Percentiles rank a stretch among this genome's conserved stretches.
Evolutionary conservation across 2,113 vertebrate genomes (phyloP).

Genomic region (Neoarius graeffei): DNA sequence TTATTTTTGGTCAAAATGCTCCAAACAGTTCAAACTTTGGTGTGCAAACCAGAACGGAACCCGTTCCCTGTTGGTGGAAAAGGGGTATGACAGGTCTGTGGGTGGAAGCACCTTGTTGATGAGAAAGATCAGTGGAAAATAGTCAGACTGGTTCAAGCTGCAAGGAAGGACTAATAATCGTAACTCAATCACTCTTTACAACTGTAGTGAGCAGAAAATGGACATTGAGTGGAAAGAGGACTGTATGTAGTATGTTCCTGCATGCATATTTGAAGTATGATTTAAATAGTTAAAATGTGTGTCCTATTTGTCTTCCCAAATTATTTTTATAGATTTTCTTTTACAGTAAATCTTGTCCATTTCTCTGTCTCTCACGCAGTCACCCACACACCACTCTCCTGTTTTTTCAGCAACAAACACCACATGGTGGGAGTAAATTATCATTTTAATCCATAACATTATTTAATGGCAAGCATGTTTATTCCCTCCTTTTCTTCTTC

Average conservation of each 20-base stretch:
- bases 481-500: constrained; percentile 44
- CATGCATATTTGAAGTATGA: background rate
- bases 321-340: background rate
- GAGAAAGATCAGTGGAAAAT: background rate
- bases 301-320: background rate
- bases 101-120: too few relatives aligned
- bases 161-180: background rate
- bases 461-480: constrained; percentile 62
- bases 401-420: background rate
- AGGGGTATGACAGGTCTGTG: too few relatives aligned
- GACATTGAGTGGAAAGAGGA: background rate
- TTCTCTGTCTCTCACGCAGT: background rate
- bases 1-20: too few relatives aligned
- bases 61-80: too few relatives aligned
- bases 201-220: background rate
- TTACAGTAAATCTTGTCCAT: background rate
- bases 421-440: constrained; percentile 32
- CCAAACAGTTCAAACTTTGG: too few relatives aligned
- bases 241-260: background rate
- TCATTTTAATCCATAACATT: constrained; percentile 67
- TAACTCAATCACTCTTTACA: background rate
- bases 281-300: background rate
- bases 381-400: background rate
- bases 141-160: background rate
- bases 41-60: too few relatives aligned